These are phyloP conservation scores for Calcarius lapponicus DNA, from an alignment of 2,797 vertebrate species.

Conservation along the genomic window DNA sequence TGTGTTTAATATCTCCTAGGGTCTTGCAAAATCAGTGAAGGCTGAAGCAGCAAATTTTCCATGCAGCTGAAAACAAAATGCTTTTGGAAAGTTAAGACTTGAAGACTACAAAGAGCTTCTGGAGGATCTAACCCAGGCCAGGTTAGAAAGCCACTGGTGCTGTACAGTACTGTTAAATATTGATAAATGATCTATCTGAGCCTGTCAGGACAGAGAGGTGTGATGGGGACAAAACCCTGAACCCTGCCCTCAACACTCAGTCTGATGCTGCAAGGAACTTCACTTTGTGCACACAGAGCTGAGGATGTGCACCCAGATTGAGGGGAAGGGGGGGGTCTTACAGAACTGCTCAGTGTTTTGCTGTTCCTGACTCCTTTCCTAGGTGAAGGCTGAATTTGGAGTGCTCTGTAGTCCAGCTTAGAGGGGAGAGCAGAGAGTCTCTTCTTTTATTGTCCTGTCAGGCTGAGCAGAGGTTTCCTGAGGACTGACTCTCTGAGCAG, in stretches of 20 bases:
- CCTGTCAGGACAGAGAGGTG: not conserved
- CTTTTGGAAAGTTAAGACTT: not conserved
- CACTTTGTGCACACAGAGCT: not conserved
- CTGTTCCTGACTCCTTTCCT: not conserved
- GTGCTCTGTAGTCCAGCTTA: not conserved
- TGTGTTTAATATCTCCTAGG: conserved; percentile 5
- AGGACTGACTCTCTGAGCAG: not conserved
- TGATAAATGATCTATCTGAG: not conserved
- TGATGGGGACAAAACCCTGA: not conserved
- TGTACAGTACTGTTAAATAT: not conserved
- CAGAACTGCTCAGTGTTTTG: not conserved
- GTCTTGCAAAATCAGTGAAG: conserved; percentile 36
- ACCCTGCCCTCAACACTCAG: not conserved
- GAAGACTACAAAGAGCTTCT: not conserved
- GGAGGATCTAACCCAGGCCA: not conserved
- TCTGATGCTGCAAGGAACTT: not conserved
- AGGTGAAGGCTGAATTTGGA: not conserved
- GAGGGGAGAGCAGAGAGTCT: not conserved
- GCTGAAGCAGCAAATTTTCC: conserved; percentile 32
- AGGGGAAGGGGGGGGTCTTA: not conserved
- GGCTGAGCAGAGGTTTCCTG: not conserved
- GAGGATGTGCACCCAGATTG: not conserved
- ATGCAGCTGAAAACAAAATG: not conserved
- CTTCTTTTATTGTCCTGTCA: not conserved
- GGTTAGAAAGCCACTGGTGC: not conserved